Evolutionary conservation across 2,113 vertebrate genomes (phyloP), one percentile per base, ranked within the genome.

Genomic region (Chaetorhynchus papuensis): DNA sequence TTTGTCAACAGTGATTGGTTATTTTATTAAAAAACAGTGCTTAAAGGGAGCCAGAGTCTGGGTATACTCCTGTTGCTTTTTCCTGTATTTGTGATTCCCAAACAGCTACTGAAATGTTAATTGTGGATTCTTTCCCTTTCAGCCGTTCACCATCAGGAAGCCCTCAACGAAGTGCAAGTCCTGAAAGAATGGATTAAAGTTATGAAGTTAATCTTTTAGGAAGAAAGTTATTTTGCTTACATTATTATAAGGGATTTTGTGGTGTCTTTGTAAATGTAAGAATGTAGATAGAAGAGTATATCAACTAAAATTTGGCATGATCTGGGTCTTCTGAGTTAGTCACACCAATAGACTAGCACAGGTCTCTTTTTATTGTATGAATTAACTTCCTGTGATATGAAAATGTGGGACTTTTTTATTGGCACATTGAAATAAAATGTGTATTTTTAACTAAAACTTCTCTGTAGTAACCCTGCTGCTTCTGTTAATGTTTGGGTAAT

Each of bases 121-220:
- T 78, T 80, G 13, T 78, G 83, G 44, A 23, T 90, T 94, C 94
- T 96, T 97, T 97, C 76, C 57, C 54, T 98, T 98, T 64, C 97
- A 99, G 98, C 96, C 98, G 96, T 37, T 98, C 98, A 56, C 97
- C 98, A 52, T 99, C 98, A 96, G 98, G 98, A 98, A 99, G 98
- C 94, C 98, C 98, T 44, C 97, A 98, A 79, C 97, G 98, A 97
- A 99, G 98, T 96, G 97, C 98, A 93, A 99, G 98, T 96, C 98
- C 98, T 96, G 98, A 98, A 95, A 98, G 98, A 98, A 98, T 98
- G 94, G 98, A 98, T 97, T 99, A 97, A 98, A 97, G 82, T 95
- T 95, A 89, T 92, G 95, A 97, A 96, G 87, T 97, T 96, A 94
- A 97, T 95, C 96, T 97, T 97, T 97, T 98, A 97, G 97, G 98